phyloP scores from a whole-genome alignment of 2,888 invertebrate species.

The Euzetes globulus region DNA sequence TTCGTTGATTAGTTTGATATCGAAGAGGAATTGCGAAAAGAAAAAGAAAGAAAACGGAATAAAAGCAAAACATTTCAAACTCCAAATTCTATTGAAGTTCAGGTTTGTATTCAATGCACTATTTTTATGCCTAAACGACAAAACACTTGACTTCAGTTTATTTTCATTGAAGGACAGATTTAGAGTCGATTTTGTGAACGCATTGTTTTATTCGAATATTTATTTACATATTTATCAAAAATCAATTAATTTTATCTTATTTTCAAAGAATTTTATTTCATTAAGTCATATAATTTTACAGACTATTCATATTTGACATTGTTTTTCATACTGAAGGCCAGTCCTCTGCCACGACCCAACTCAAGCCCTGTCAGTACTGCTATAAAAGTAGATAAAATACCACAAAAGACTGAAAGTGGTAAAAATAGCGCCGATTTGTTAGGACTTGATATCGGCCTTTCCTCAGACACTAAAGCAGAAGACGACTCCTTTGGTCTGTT shows the following conservation, averaged over 20 bases:
- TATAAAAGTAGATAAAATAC: slow-evolving; percentile 31
- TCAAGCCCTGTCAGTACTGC: slow-evolving; percentile 28
- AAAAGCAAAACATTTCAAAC: slow-evolving; percentile 39
- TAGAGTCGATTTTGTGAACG: neutral
- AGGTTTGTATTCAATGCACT: slow-evolving; percentile 14
- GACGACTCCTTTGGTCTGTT: slow-evolving; percentile 69
- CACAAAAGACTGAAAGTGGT: neutral
- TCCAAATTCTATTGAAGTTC: slow-evolving; percentile 33
- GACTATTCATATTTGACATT: neutral
- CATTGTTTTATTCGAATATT: too few relatives aligned
- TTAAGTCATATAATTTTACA: neutral
- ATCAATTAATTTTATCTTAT: neutral
- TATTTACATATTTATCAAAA: too few relatives aligned
- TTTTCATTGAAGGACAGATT: neutral
- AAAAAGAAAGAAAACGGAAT: slow-evolving; percentile 40
- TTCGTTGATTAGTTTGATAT: slow-evolving; percentile 47
- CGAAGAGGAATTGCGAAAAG: slow-evolving; percentile 45
- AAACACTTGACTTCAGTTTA: neutral
- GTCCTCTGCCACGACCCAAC: slow-evolving; percentile 34
- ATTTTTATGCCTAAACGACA: too few relatives aligned
- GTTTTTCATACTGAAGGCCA: neutral
- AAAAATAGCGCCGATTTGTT: neutral
- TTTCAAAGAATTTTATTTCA: neutral
- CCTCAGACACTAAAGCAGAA: slow-evolving; percentile 45
- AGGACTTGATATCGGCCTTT: slow-evolving; percentile 27